Evolutionary conservation across 2,888 invertebrate species (phyloP), one percentile per base, ranked within the genome.

Genomic region (Leistus spinibarbis): DNA sequence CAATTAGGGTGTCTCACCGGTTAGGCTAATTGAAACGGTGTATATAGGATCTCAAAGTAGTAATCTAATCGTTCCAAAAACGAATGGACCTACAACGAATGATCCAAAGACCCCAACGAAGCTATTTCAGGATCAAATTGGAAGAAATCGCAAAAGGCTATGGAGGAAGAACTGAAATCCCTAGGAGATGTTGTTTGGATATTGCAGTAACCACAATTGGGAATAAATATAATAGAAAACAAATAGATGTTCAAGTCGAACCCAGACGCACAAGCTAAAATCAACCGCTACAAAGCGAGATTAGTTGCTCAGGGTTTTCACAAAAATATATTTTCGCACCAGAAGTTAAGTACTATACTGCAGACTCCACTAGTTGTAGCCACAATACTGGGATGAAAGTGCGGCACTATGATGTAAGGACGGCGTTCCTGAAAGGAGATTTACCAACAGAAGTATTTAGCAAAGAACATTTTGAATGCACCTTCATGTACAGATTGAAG

Each of bases 281-380:
- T 54, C 54, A 54, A 54, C 17, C 54, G 54, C 1, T 54, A 54
- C 17, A 54, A 54, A 5, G 54, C 54, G 17, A 54, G 54, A 17
- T 54, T 54, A 17, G 54, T 54, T 5, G 54, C 54, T 2, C 54
- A 54, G 5, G 54, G 54, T 54, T 54, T 5, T 54, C 54, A 2
- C 54, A 54, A 17, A 54, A 54, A 17, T 54, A 54, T 54, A 17
- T 54, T 17, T 54, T 54, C 54, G 54, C 54, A 3, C 54, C 54
- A 54, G 5, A 16, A 13, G 5, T 54, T 13, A 54, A 54, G 54
- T 17, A 73, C 77, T 40, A 77, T 78, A 5, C 77, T 81, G n/a
- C 67, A 79, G 64, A 20, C 78, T 10, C 64, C 80, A 23, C 64
- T 78, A 27, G 66, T 77, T 10, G 16, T 78, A 2, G 69, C 76